Base-by-base conservation (phyloP, 2,113 vertebrate species). In the Chionomys nivalis region DNA sequence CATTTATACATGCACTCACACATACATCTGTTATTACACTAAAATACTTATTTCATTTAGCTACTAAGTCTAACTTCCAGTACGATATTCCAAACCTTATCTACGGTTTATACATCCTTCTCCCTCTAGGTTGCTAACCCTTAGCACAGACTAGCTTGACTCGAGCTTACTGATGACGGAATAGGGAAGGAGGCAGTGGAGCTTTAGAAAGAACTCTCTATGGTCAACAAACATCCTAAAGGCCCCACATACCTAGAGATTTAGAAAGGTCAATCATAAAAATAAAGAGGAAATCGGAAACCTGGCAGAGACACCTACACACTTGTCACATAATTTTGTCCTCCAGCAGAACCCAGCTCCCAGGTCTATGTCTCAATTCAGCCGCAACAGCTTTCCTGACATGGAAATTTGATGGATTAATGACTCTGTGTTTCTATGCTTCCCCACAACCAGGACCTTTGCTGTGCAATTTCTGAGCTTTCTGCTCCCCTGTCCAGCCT, bases 61-160 rank as follows among this genome's bases (percentile, higher is more conserved):
- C 33, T 94, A 92, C 19, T 52, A 90, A 66, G 93, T 90, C 65
- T 93, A 89, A 96, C 49, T 79, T 87, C 87, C 87, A 81, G 68
- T 75, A 87, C 89, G 31, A 31, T 73, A 63, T 76, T 16, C 11
- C 75, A 93, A 73, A 78, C 2, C 24, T 39, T 3, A 55, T 73
- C 42, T 24, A 66, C 76, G 88, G 28, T 33, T 89, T 63, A 89
- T 8, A 13, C 13, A 49, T 81, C 76, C 17, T 39, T 94, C 36
- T 88, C 63, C 47, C 73, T 58, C 0, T 12, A 47, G 79, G 65
- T 81, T 52, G 93, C 58, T 78, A 92, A 88, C 17, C 66, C 68
- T 89, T 75, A 66, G 63, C 47, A 82, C 31, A 81, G 55, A 81
- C 70, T 4, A 52, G 55, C 63, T 55, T n/a, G 65, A 47, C 58